Percentiles rank a stretch among this genome's conserved stretches.
Evolutionary conservation across 2,888 invertebrate genomes (phyloP).

Genomic region (Tridacna crocea): DNA sequence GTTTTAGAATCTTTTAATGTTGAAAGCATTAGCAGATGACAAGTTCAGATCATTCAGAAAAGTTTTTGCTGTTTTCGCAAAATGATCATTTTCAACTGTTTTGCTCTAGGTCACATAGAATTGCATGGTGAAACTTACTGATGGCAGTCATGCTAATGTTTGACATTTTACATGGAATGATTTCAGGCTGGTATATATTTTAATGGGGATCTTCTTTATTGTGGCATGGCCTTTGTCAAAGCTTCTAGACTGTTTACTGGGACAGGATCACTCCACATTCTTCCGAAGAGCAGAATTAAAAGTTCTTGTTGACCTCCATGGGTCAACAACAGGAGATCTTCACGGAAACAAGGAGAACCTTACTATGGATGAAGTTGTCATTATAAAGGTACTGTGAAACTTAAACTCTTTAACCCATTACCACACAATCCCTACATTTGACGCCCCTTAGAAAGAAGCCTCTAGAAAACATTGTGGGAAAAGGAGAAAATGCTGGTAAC

Average conservation of each 20-base stretch:
- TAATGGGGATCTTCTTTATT: conserved; percentile 81
- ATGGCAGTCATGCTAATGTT: background rate
- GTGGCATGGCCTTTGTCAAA: conserved; percentile 83
- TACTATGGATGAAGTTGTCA: conserved; percentile 80
- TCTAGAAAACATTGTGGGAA: background rate
- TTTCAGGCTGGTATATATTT: conserved; percentile 79
- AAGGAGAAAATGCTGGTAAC: background rate
- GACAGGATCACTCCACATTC: conserved; percentile 81
- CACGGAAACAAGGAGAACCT: conserved; percentile 65
- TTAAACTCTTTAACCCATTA: background rate
- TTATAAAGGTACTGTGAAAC: conserved; percentile 78
- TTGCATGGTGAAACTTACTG: no score
- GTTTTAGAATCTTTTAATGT: no score
- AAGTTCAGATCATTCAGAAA: no score
- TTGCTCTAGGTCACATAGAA: no score
- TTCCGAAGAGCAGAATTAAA: conserved; percentile 81
- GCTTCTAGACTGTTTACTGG: conserved; percentile 82
- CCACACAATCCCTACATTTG: background rate
- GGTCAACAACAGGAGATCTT: conserved; percentile 49
- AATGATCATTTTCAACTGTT: no score
- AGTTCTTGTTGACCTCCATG: conserved; percentile 82
- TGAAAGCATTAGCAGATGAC: no score
- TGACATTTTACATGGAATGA: background rate
- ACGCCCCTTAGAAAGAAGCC: background rate
- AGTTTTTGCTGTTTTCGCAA: no score